These are phyloP conservation scores for Limnodromus scolopaceus DNA, from an alignment of 2,797 vertebrate genomes.

Conservation along the genomic window DNA sequence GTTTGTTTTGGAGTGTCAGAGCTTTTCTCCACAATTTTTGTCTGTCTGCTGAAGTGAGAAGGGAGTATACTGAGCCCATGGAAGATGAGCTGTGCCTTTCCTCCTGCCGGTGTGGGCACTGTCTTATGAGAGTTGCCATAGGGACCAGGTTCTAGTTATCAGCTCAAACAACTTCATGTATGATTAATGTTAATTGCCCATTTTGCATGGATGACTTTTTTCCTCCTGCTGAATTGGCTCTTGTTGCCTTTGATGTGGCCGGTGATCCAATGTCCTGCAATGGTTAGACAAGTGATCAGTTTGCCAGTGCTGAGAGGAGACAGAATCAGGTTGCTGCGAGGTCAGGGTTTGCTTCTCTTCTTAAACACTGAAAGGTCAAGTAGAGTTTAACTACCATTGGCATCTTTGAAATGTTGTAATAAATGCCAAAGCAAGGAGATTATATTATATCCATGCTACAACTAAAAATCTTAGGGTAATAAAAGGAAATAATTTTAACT, in stretches of 20 bases:
- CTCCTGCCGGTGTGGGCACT: neutral
- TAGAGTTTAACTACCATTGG: slow-evolving; percentile 78
- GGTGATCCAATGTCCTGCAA: slow-evolving; percentile 70
- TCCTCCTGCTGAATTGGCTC: slow-evolving; percentile 62
- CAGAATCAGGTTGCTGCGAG: slow-evolving; percentile 70
- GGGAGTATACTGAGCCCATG: neutral
- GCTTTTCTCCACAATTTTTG: neutral
- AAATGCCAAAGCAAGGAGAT: slow-evolving; percentile 66
- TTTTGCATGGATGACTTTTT: slow-evolving; percentile 72
- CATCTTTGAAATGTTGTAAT: slow-evolving; percentile 69
- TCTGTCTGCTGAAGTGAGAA: neutral
- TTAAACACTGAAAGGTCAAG: slow-evolving; percentile 69
- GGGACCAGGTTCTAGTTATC: slow-evolving; percentile 61
- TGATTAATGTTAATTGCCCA: slow-evolving; percentile 80
- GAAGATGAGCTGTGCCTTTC: neutral
- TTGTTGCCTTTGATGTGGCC: slow-evolving; percentile 78
- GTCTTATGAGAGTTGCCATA: slow-evolving; percentile 36
- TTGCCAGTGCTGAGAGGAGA: slow-evolving; percentile 69
- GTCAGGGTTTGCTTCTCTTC: slow-evolving; percentile 73
- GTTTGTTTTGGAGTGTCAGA: neutral
- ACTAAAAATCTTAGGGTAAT: slow-evolving; percentile 5
- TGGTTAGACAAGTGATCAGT: slow-evolving; percentile 72
- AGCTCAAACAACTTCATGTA: slow-evolving; percentile 68
- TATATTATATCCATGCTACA: slow-evolving; percentile 41
- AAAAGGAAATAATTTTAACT: slow-evolving; percentile 17